A percentile compares a stretch with the other conserved stretches of the same genome.
Evolutionary conservation across 2,888 invertebrate species (phyloP).

Genomic region (Tortricodes alternella): DNA sequence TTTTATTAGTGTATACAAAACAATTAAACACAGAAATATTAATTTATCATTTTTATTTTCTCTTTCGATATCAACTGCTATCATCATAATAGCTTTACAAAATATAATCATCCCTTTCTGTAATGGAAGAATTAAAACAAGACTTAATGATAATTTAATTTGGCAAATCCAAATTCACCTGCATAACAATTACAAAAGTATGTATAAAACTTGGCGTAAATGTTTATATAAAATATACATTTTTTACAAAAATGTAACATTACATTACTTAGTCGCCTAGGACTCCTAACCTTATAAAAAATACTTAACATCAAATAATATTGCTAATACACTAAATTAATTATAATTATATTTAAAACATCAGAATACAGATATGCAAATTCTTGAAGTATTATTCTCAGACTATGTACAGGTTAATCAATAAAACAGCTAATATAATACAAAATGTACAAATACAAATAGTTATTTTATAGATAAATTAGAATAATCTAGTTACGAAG

Average conservation of each 20-base stretch:
- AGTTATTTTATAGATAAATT: conserved; percentile 36
- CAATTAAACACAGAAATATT: conserved; percentile 62
- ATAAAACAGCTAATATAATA: conserved; percentile 64
- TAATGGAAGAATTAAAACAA: conserved; percentile 78
- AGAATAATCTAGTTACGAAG: conserved; percentile 22
- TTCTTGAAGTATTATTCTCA: conserved; percentile 62
- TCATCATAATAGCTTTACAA: conserved; percentile 74
- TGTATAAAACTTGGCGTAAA: conserved; percentile 68
- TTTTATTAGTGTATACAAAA: not conserved
- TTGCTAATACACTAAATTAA: conserved; percentile 59
- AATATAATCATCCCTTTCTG: conserved; percentile 75
- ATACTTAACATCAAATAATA: conserved; percentile 67
- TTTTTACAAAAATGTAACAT: conserved; percentile 77
- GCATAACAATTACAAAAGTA: conserved; percentile 65
- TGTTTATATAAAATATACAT: conserved; percentile 79
- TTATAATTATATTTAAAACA: conserved; percentile 55
- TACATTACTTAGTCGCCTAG: conserved; percentile 56
- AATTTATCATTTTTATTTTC: conserved; percentile 80
- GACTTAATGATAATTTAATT: conserved; percentile 69
- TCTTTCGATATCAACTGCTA: conserved; percentile 70
- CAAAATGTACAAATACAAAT: conserved; percentile 66
- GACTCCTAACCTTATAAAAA: conserved; percentile 67
- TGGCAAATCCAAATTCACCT: conserved; percentile 79
- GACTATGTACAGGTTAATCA: conserved; percentile 66
- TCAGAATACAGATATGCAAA: conserved; percentile 69